phyloP scores from a whole-genome alignment of 2,888 invertebrate species.

The Melanostoma scalare region DNA sequence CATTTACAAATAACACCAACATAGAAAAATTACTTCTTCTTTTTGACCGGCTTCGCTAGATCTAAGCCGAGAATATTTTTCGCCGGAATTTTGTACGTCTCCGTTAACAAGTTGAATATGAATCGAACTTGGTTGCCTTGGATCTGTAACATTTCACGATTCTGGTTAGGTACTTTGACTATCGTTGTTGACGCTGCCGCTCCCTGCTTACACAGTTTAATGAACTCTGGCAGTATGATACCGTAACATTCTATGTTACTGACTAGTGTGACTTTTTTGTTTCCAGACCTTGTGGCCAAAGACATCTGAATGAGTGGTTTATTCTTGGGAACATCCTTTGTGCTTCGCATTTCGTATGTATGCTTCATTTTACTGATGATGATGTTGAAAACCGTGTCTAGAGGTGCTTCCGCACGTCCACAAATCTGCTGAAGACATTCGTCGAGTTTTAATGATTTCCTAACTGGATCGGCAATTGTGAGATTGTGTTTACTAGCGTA shows the following conservation, averaged over 20 bases:
- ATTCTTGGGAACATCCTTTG: constrained; percentile 84
- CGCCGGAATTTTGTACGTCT: constrained; percentile 81
- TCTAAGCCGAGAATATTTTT: constrained; percentile 81
- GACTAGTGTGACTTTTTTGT: constrained; percentile 95
- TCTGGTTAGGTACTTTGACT: constrained; percentile 88
- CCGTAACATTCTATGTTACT: constrained; percentile 95
- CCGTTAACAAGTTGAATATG: constrained; percentile 80
- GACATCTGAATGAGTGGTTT: constrained; percentile 90
- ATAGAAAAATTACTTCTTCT: constrained; percentile 75
- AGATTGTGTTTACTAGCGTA: constrained; percentile 88
- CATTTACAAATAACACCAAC: not conserved
- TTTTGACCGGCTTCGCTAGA: constrained; percentile 80
- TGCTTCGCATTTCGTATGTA: constrained; percentile 81
- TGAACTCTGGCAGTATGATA: constrained; percentile 90
- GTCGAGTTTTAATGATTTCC: constrained; percentile 78
- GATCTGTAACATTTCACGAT: constrained; percentile 89
- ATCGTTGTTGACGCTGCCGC: constrained; percentile 94
- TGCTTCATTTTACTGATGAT: constrained; percentile 86
- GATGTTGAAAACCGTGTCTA: constrained; percentile 88
- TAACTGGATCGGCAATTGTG: constrained; percentile 81
- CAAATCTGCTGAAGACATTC: constrained; percentile 78
- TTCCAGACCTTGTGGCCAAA: constrained; percentile 90
- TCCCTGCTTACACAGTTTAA: constrained; percentile 91
- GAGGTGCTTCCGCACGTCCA: constrained; percentile 80
- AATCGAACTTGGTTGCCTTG: constrained; percentile 93